Percentiles rank a stretch among this genome's conserved stretches.
Conservation (phyloP, 1,140 invertebrate genomes). For the Melipona quadrifasciata region DNA sequence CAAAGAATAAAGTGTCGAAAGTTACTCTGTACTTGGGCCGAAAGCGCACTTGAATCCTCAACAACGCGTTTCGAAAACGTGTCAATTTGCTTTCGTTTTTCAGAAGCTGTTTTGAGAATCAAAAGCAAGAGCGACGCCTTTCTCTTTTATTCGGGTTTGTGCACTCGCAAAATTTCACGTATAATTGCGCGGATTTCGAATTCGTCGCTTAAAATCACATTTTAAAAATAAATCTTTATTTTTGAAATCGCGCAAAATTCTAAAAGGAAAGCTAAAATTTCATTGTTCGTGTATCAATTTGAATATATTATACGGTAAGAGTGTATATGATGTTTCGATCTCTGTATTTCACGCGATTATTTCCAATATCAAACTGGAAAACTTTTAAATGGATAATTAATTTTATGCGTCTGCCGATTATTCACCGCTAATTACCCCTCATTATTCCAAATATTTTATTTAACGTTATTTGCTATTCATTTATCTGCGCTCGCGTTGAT, state of each 20-base stretch:
- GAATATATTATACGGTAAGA: not conserved
- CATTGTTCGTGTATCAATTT: not conserved
- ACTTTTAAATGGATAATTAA: not conserved
- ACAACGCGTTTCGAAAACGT: slow-evolving; percentile 13
- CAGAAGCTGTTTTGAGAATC: slow-evolving; percentile 9
- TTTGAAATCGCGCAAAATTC: too few relatives aligned
- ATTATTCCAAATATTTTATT: not conserved
- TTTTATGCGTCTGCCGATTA: not conserved
- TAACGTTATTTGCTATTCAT: not conserved
- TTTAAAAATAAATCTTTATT: too few relatives aligned
- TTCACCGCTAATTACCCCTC: not conserved
- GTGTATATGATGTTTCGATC: not conserved
- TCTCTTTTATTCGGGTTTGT: too few relatives aligned
- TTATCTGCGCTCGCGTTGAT: not conserved
- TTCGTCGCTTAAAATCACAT: not conserved
- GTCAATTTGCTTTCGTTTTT: slow-evolving; percentile 19
- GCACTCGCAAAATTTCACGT: not conserved
- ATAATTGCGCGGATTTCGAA: not conserved
- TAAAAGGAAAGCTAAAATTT: not conserved
- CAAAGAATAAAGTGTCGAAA: slow-evolving; percentile 7
- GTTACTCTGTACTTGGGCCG: not conserved
- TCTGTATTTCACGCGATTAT: not conserved
- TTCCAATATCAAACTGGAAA: not conserved
- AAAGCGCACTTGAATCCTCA: slow-evolving; percentile 29
- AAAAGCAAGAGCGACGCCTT: not conserved